phyloP scores from a whole-genome alignment of 2,888 invertebrate genomes.

The Pseudanteris insignis region DNA sequence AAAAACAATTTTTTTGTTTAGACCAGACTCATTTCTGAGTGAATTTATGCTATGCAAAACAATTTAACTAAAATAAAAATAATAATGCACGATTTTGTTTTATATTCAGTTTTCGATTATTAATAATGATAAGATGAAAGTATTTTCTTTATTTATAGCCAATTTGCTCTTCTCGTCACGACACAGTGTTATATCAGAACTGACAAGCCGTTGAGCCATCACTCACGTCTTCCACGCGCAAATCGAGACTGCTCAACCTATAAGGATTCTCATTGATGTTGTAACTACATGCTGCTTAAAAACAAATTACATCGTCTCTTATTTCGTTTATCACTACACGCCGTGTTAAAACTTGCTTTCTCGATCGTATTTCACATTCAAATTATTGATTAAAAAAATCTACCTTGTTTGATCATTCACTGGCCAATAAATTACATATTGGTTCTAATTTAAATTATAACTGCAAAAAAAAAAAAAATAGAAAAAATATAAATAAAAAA shows the following conservation, averaged over 20 bases:
- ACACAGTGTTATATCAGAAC: conserved; percentile 46
- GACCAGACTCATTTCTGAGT: no score
- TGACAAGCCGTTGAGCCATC: conserved; percentile 52
- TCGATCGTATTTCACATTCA: conserved; percentile 16
- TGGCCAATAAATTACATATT: no score
- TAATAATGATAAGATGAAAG: conserved; percentile 40
- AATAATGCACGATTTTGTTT: conserved; percentile 1
- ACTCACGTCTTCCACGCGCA: conserved; percentile 57
- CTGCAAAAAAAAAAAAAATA: no score
- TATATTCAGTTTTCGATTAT: no score
- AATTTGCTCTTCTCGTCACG: conserved; percentile 45
- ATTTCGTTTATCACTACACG: conserved; percentile 27
- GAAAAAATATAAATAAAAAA: no score
- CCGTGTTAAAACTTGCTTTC: conserved; percentile 16
- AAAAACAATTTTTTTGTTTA: no score
- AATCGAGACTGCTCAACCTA: conserved; percentile 46
- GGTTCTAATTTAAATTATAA: no score
- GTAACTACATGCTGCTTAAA: conserved; percentile 35
- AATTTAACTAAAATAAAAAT: no score
- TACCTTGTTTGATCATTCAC: no score
- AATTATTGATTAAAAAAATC: conserved; percentile 3
- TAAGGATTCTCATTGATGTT: conserved; percentile 31
- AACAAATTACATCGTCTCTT: conserved; percentile 29
- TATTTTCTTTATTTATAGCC: conserved; percentile 38
- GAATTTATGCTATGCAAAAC: no score